Evolutionary conservation across 1,140 invertebrate genomes (phyloP).

Genomic region (Amyelois transitella): DNA sequence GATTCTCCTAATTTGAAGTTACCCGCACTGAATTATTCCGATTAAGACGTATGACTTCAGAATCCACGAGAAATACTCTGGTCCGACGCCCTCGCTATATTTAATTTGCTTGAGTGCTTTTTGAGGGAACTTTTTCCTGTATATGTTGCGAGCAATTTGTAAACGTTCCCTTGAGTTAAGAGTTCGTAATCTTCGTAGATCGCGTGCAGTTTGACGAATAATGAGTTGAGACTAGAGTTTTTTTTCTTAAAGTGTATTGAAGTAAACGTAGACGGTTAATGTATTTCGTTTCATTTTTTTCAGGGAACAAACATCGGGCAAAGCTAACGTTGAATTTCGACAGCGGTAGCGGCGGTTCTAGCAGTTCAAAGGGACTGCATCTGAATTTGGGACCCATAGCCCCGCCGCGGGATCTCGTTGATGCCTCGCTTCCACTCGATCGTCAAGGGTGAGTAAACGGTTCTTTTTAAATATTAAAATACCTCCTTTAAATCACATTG

Average conservation of each 20-base stretch:
- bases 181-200: conserved; percentile 29
- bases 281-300: conserved; percentile 27
- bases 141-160: conserved; percentile 58
- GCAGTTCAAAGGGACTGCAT: conserved; percentile 74
- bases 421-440: conserved; percentile 86
- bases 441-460: conserved; percentile 83
- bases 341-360: conserved; percentile 55
- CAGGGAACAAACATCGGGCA: conserved; percentile 76
- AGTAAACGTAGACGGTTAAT: conserved; percentile 1
- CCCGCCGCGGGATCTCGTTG: conserved; percentile 82
- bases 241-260: conserved; percentile 10
- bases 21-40: conserved; percentile 63
- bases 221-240: conserved; percentile 28
- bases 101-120: conserved; percentile 71
- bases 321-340: conserved; percentile 85
- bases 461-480: neutral
- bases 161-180: conserved; percentile 52
- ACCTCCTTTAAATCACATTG: neutral
- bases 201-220: conserved; percentile 40
- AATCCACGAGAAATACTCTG: conserved; percentile 40
- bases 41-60: conserved; percentile 70
- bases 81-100: conserved; percentile 57
- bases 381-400: conserved; percentile 76
- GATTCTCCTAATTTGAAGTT: conserved; percentile 44
- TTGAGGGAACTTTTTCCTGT: conserved; percentile 57